Conservation (phyloP, 2,888 invertebrate species). For the Leptopilina syphax region DNA sequence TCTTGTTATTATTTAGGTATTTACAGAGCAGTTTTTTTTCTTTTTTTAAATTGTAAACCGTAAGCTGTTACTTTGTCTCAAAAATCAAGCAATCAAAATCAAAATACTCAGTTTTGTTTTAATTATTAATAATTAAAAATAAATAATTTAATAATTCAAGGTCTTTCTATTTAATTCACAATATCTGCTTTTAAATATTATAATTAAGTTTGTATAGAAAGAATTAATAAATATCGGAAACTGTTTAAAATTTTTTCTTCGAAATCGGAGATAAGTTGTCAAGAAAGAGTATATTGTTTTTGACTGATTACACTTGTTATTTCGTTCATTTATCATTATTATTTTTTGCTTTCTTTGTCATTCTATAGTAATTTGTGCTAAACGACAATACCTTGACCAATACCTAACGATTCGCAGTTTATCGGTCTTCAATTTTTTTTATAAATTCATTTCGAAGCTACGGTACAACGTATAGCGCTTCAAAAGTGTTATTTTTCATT, state of each 20-base stretch:
- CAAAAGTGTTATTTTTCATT: constrained; percentile 59
- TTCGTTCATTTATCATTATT: constrained; percentile 28
- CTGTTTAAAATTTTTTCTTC: neutral
- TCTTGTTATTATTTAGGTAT: constrained; percentile 55
- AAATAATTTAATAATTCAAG: no score
- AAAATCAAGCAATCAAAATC: constrained; percentile 40
- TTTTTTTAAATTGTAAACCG: constrained; percentile 45
- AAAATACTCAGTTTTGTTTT: constrained; percentile 30
- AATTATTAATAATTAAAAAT: neutral
- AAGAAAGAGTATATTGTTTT: constrained; percentile 25
- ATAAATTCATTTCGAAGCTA: constrained; percentile 49
- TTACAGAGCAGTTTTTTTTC: constrained; percentile 56
- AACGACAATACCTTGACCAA: constrained; percentile 66
- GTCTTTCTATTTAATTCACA: no score
- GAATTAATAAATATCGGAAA: no score
- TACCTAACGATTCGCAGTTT: constrained; percentile 50
- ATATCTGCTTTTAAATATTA: no score
- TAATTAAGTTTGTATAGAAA: no score
- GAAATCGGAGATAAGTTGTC: neutral
- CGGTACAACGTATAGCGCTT: constrained; percentile 67
- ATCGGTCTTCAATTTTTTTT: constrained; percentile 46
- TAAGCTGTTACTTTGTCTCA: constrained; percentile 57
- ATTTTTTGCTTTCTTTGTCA: constrained; percentile 42
- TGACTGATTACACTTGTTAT: constrained; percentile 14
- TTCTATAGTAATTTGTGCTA: constrained; percentile 67